Evolutionary conservation across 2,888 invertebrate genomes (phyloP), one percentile per base, ranked within the genome.

Genomic region (Ephialtes manifestator): DNA sequence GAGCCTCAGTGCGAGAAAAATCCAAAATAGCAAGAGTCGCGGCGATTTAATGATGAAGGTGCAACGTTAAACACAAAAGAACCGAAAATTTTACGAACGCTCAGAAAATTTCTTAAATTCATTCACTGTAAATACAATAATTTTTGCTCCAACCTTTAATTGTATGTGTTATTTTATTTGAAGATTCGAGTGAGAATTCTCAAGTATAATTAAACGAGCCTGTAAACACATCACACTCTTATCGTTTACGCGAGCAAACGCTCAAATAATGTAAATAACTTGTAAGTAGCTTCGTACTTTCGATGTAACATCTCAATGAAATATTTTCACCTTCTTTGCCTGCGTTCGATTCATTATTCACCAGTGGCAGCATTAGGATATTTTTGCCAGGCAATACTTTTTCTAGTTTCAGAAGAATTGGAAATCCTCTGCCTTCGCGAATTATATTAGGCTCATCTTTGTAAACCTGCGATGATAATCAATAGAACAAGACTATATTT

Each of bases 391-490:
- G 94, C 28, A 94, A 87, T 2, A 93, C 91, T 77, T 92, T 91
- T 65, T 93, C 91, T 24, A 95, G 88, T 70, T 94, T 93, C n/a
- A 94, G 92, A 0, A 95, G 89, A 4, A 92, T 91, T 70, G 92
- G 91, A 83, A 94, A 89, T 72, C 92, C 93, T 24, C 90, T 92
- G 80, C 94, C 94, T 86, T 94, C 94, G 20, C 94, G 92, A 60
- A 94, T 94, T 88, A 94, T 91, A 86, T 93, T 94, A 0, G 94
- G 94, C 72, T 94, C 93, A 88, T 94, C 94, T 86, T 95, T 94
- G 85, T 94, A 95, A 53, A 95, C 93, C 94, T 95, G 86, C 53
- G 65, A 63, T 5, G 51, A 18, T n/a, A n/a, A 1, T 1, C n/a
- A 18, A 51, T 18, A n/a, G 15, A 51, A 4, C 2, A 51, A 18